A percentile compares a stretch with the other conserved stretches of the same genome.
Evolutionary conservation across 2,888 invertebrate species (phyloP).

Genomic region (Ischnus inquisitorius): DNA sequence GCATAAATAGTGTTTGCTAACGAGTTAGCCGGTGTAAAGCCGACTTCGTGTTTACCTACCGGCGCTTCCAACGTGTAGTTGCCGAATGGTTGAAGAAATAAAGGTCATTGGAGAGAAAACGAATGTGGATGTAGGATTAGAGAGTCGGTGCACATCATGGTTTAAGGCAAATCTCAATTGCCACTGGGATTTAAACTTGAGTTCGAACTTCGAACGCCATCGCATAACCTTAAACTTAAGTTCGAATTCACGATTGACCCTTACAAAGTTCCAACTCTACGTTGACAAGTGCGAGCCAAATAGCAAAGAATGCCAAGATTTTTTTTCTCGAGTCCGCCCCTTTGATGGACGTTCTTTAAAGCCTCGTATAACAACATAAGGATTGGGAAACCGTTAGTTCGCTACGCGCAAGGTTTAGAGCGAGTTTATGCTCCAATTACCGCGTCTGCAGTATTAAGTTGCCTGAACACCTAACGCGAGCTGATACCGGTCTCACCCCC

Average conservation of each 20-base stretch:
- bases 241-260: no score
- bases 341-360: no score
- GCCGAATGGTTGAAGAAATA: constrained; percentile 77
- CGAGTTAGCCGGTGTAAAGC: constrained; percentile 77
- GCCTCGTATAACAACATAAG: no score
- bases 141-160: not conserved
- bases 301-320: no score
- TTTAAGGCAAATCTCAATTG: no score
- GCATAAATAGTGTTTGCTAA: constrained; percentile 81
- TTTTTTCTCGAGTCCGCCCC: no score
- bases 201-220: no score
- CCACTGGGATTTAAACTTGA: no score
- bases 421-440: constrained; percentile 83
- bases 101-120: constrained; percentile 66
- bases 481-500: constrained; percentile 20
- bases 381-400: constrained; percentile 58
- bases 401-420: constrained; percentile 76
- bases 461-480: constrained; percentile 56
- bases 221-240: no score
- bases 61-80: constrained; percentile 58
- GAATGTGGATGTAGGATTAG: constrained; percentile 52
- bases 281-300: no score
- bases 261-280: no score
- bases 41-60: constrained; percentile 57
- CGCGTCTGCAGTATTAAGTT: constrained; percentile 79